Base-by-base conservation (phyloP, 2,113 vertebrate species). In the Cochlearius cochlearius region DNA sequence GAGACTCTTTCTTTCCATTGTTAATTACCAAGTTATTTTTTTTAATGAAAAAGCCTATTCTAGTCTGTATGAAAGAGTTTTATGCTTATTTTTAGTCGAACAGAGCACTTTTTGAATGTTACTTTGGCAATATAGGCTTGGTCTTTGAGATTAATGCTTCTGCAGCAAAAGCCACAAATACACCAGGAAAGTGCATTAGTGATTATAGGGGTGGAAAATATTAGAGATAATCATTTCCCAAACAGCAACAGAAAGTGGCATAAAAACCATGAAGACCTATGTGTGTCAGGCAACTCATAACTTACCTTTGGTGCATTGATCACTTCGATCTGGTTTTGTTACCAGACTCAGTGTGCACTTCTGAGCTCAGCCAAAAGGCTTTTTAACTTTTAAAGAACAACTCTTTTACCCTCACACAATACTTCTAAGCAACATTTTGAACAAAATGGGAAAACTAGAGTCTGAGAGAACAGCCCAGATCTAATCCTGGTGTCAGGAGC, bases 1-100 rank as follows among this genome's bases (percentile, higher is more conserved):
- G 94, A 92, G 56, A 66, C 79, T 93, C 92, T 92, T 95, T 96
- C 93, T 92, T 97, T 94, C 90, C 90, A 71, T 81, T 91, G 79
- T 94, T 96, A 95, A 91, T 95, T 93, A 91, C 72, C 1, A 22
- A 60, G 78, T 58, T 88, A 25, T 52, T 72, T 21, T 43, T 49
- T 32, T 22, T 32, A 38, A 45, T 2, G 32, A 79, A 80, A 90
- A 96, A 79, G 60, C 76, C 80, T 75, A 13, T 62, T 94, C 39
- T 77, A 53, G 11, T 93, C 83, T 81, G 39, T 38, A 72, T 78
- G 89, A 60, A 87, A 86, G 90, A 86, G 60, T 92, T 95, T 72
- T 78, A 58, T 89, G 66, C 60, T 69, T 90, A 76, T 85, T 95
- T 93, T 94, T 85, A 87, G 75, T 79, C 74, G 69, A 92, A 89